Base-by-base conservation (phyloP, 1,140 invertebrate genomes). In the Venustaconcha ellipsiformis region DNA sequence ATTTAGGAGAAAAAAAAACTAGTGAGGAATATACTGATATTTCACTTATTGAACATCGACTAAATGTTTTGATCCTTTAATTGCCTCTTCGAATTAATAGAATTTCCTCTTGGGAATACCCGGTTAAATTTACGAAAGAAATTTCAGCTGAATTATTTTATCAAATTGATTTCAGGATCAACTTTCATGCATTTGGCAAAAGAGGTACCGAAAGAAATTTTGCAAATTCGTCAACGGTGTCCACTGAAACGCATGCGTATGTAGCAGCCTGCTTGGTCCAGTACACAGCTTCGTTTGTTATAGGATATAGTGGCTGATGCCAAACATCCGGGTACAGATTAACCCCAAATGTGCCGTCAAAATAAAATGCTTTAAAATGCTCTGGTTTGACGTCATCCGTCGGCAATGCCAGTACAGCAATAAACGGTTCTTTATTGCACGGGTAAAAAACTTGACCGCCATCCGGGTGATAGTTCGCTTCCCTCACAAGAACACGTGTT, bases 301-400 rank as follows among this genome's bases (percentile, higher is more conserved):
- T 62, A 55, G 72, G 72, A 74, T 74, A 67, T n/a, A 74, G 6
- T 17, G 72, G 72, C 65, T 74, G 72, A 37, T 74, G 72, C 72
- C 72, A 74, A 30, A 74, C 69, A 20, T 68, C 58, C 14, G 72
- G 57, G 48, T 74, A 66, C n/a, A 74, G 67, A 14, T 74, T 57
- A 11, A 74, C 56, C 30, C 72, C 72, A 62, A 67, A 67, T 30
- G 23, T 74, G 13, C 72, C 72, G 60, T 68, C 72, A 67, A 74
- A 74, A 68, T 74, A 74, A 57, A 74, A 74, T n/a, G 72, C 72
- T 17, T 30, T 20, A 55, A 74, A 74, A 55, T 74, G 26, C 18
- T 67, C 57, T 11, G 67, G 20, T 74, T 74, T 74, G 57, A 74
- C 67, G 37, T 68, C 66, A 62, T 74, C 72, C 14, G 65, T 66